Conservation (phyloP, 2,113 vertebrate genomes). For the Clarias gariepinus region DNA sequence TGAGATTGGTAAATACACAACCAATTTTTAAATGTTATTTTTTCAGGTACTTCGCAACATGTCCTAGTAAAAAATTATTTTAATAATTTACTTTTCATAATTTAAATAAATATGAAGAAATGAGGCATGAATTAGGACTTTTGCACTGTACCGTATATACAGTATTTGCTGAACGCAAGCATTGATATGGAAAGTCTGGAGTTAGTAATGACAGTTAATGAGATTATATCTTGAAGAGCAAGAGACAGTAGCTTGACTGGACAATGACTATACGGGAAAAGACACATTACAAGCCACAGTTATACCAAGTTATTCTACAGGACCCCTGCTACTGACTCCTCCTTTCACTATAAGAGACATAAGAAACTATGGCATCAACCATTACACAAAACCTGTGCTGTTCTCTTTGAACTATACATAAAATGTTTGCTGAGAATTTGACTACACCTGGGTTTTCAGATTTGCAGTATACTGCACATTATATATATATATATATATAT, state of each 20-base stretch:
- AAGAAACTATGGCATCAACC: constrained; percentile 55
- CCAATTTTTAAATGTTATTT: no score
- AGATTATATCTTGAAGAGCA: background rate
- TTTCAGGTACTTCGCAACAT: no score
- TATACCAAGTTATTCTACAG: constrained; percentile 68
- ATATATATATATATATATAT: background rate
- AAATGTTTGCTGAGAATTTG: constrained; percentile 25
- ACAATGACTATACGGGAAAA: constrained; percentile 1
- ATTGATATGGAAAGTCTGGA: background rate
- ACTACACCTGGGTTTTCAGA: constrained; percentile 34
- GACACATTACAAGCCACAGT: constrained; percentile 42
- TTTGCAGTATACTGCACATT: constrained; percentile 26
- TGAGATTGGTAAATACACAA: no score
- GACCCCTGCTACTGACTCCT: constrained; percentile 57
- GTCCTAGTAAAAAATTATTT: no score
- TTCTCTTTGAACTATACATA: constrained; percentile 71
- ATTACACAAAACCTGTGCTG: constrained; percentile 62
- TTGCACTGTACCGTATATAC: no score
- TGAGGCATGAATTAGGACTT: no score
- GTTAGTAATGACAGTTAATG: background rate
- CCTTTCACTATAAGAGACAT: constrained; percentile 59
- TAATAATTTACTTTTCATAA: no score
- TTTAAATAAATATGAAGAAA: no score
- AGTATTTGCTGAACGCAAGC: background rate
- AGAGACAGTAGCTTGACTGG: background rate